Base-by-base conservation (phyloP, 2,888 invertebrate genomes). In the Eupithecia subfuscata region DNA sequence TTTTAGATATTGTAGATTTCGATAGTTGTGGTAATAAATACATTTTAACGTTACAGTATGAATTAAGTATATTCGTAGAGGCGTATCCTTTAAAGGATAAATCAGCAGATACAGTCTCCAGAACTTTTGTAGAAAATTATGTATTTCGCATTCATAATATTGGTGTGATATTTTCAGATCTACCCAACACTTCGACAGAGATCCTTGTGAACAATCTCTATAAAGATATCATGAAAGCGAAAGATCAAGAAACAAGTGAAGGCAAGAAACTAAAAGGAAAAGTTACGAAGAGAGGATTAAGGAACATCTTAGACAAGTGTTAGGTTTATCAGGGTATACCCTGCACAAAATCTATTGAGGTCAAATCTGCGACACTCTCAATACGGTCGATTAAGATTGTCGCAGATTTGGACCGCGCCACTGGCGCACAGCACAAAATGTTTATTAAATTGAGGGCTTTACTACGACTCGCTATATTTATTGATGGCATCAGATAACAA, bases 171-270 rank as follows among this genome's bases (percentile, higher is more conserved):
- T 70, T 71, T 71, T 18, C 45, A 71, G 71, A 64, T 64, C 1
- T 64, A 6, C 25, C 25, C 25, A 45, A 64, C 60, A 71, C 40
- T 8, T 71, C 71, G 2, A 71, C 71, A 2, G 71, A 71, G 22
- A 1, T 45, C 18, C 22, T 64, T 14, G 64, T 71, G 16, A 71
- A 71, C n/a, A 34, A 34, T 64, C 71, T 71, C 30, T 64, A 64
- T 30, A 64, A 64, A 25, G 71, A 71, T 25, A 71, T 71, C n/a
- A 25, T 71, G 71, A n/a, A 34, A 8, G 43, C 71, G 8, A 71
- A 71, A 14, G 25, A 25, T 25, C 0, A 34, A 37, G 45, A 43
- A 25, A 14, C 9, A 45, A 18, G 11, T 30, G 4, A n/a, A 63
- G 12, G 5, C 25, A 11, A 7, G 16, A 34, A 63, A 45, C 5